Base-by-base conservation (phyloP, 2,113 vertebrate genomes). In the Phycodurus eques region DNA sequence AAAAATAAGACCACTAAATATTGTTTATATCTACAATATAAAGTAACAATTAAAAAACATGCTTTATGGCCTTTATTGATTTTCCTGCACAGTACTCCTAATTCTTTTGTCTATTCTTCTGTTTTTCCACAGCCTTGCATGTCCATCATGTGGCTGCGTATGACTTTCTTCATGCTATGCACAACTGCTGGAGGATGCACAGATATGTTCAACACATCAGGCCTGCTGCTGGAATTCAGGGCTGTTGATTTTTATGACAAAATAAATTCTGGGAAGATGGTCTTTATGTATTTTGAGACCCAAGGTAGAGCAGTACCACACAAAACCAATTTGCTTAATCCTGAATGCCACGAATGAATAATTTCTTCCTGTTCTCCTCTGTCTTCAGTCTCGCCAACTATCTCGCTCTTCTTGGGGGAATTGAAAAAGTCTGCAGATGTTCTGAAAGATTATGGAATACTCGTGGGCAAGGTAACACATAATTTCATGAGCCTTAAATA, bases 391-490 rank as follows among this genome's bases (percentile, higher is more conserved):
- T 93, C 90, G 85, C 87, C 92, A 44, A 87, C 85, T 71, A 80
- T 91, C 35, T 89, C 91, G 70, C 61, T 94, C 19, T 98, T 98
- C 87, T 71, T 96, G 87, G 88, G 93, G 83, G 94, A 98, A 89
- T 67, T 99, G 39, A 92, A 93, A 75, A 91, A 92, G 79, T 95
- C 96, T 0, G 91, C 88, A 0, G 91, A 91, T 49, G 92, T 83
- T 4, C 92, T 99, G n/a, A 91, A 93, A 78, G 95, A 97, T 69
- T 98, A 96, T 51, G 97, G 95, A 0, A 89, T 99, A 74, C 90
- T 92, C 0, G 95, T 97, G 75, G 93, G 93, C 64, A 98, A 95
- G 95, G 98, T 98, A 89, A 82, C 31, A 14, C 63, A 44, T 8
- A 13, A 20, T 44, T 2, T 35, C 31, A 35, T 35, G 59, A 6